These are phyloP conservation scores for Tarsius wallacei DNA, from an alignment of 2,797 vertebrate genomes.

Conservation along the genomic window DNA sequence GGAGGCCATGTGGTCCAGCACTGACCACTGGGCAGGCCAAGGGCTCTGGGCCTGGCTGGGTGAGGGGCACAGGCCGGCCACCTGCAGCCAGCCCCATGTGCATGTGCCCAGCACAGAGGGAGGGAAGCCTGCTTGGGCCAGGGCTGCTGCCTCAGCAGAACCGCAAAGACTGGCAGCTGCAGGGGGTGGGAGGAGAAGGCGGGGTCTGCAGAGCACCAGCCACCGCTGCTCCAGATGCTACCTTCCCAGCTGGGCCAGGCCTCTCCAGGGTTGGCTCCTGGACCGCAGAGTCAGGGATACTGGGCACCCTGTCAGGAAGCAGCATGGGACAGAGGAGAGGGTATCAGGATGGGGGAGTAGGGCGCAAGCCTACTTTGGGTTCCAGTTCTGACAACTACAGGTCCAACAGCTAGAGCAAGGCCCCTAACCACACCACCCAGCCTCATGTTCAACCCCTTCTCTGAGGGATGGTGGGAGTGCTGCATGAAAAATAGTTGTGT, in stretches of 20 bases:
- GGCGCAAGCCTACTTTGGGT: neutral
- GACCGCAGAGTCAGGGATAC: neutral
- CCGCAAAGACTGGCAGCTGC: slow-evolving; percentile 34
- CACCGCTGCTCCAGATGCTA: neutral
- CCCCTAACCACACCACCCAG: neutral
- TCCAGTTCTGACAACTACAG: neutral
- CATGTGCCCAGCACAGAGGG: slow-evolving; percentile 46
- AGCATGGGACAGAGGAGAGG: neutral
- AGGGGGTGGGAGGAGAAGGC: neutral
- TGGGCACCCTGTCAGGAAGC: neutral
- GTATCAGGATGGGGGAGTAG: neutral
- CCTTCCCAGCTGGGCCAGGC: neutral
- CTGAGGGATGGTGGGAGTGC: neutral
- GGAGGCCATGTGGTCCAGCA: neutral
- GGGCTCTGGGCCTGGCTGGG: neutral
- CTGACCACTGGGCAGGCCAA: neutral
- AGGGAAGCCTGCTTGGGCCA: neutral
- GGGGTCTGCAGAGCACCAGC: neutral
- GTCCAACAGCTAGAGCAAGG: neutral
- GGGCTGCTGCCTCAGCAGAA: slow-evolving; percentile 77
- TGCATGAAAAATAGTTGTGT: neutral
- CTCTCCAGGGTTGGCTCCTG: neutral
- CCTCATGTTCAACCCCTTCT: neutral
- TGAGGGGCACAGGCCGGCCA: neutral
- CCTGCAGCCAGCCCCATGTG: slow-evolving; percentile 52